These are phyloP conservation scores for Agapornis canus DNA, from an alignment of 2,797 vertebrate genomes.

Conservation along the genomic window DNA sequence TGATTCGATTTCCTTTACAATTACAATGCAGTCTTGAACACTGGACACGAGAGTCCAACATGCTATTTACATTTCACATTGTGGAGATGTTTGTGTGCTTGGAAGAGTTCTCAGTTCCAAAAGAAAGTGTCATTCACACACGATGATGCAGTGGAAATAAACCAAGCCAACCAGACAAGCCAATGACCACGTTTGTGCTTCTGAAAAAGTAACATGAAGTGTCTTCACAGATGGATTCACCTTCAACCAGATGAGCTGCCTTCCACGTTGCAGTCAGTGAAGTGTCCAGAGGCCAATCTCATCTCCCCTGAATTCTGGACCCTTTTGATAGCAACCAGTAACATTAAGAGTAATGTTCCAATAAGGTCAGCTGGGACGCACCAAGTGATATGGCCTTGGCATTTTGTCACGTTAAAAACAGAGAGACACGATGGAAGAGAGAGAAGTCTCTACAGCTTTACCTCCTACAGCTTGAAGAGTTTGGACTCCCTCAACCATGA, in stretches of 20 bases:
- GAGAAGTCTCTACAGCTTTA: conserved; percentile 50
- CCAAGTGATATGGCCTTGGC: conserved; percentile 43
- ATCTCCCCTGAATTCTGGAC: conserved; percentile 34
- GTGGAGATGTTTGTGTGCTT: conserved; percentile 75
- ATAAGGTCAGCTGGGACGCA: conserved; percentile 41
- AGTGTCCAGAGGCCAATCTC: conserved; percentile 16
- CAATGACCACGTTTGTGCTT: conserved; percentile 71
- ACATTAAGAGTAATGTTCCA: background rate
- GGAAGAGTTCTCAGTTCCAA: conserved; percentile 58
- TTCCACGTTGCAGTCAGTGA: background rate
- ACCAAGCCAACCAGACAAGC: conserved; percentile 69
- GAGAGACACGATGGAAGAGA: conserved; percentile 38
- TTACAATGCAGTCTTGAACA: conserved; percentile 78
- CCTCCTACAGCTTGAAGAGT: conserved; percentile 36
- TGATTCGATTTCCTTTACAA: conserved; percentile 70
- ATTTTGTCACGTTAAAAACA: conserved; percentile 59
- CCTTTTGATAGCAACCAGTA: conserved; percentile 28
- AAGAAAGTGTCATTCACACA: conserved; percentile 63
- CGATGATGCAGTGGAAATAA: conserved; percentile 56
- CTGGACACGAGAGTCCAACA: conserved; percentile 71
- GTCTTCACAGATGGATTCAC: conserved; percentile 23
- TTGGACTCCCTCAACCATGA: conserved; percentile 50
- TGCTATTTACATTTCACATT: conserved; percentile 80
- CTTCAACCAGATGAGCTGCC: background rate
- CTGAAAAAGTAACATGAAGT: conserved; percentile 58